A percentile compares a stretch with the other conserved stretches of the same genome.
Evolutionary conservation across 2,888 invertebrate species (phyloP).

Genomic region (Erebia ligea): DNA sequence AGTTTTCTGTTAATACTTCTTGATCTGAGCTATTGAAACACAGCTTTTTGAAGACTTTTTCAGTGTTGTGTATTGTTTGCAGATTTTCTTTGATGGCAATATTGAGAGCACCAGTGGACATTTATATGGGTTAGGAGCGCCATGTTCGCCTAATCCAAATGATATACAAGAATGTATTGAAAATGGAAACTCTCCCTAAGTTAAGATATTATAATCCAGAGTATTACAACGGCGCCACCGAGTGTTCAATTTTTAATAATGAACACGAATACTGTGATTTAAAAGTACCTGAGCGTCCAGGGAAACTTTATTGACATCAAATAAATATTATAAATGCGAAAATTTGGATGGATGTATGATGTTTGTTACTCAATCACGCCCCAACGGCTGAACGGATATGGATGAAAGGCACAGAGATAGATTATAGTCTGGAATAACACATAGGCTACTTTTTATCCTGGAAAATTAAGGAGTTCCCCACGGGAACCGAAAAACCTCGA

Average conservation of each 20-base stretch:
- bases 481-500: too few relatives aligned
- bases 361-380: too few relatives aligned
- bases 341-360: too few relatives aligned
- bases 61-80: conserved; percentile 49
- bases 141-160: conserved; percentile 90
- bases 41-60: conserved; percentile 2
- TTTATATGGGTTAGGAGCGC: conserved; percentile 96
- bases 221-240: conserved; percentile 45
- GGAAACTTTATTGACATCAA: conserved; percentile 35
- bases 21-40: neutral
- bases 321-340: too few relatives aligned
- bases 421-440: too few relatives aligned
- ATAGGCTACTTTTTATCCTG: too few relatives aligned
- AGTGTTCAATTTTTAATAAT: conserved; percentile 47
- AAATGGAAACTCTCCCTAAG: conserved; percentile 83
- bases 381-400: too few relatives aligned
- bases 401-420: too few relatives aligned
- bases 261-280: conserved; percentile 40
- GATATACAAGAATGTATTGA: conserved; percentile 87
- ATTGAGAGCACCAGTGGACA: conserved; percentile 99
- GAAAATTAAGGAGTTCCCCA: too few relatives aligned
- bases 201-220: conserved; percentile 20
- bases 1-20: neutral
- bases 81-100: conserved; percentile 99
- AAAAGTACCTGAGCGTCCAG: conserved; percentile 37